These are phyloP conservation scores for Steinernema scapterisci DNA, from an alignment of 2,888 invertebrate species.

Conservation along the genomic window DNA sequence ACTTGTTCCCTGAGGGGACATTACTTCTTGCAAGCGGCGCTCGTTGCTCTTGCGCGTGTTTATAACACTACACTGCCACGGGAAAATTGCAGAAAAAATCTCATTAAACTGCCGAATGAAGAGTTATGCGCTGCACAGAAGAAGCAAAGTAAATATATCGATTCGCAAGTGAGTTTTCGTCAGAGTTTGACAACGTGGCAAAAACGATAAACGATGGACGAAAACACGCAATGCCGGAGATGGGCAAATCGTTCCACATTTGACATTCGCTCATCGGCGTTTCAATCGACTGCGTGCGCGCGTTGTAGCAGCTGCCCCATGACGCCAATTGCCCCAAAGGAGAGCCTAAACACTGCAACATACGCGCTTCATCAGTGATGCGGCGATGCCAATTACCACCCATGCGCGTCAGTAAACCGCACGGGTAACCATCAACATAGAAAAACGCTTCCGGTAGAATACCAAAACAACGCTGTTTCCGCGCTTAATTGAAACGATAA, in stretches of 20 bases:
- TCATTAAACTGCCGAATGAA: no score
- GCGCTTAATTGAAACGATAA: slow-evolving; percentile 6
- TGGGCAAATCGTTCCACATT: slow-evolving; percentile 9
- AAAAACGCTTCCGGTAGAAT: no score
- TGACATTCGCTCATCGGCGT: slow-evolving; percentile 9
- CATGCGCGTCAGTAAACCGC: no score
- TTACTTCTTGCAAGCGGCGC: slow-evolving; percentile 1
- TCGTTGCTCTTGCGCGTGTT: background rate
- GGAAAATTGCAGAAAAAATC: background rate
- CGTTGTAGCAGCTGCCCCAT: no score
- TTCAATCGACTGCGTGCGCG: background rate
- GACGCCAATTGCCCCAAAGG: no score
- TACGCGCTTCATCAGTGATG: no score
- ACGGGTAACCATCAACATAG: no score
- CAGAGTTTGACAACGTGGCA: slow-evolving; percentile 24
- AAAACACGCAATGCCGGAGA: slow-evolving; percentile 8
- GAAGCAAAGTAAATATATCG: slow-evolving; percentile 20
- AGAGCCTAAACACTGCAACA: no score
- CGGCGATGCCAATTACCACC: no score
- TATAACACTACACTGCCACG: background rate
- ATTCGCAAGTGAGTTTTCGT: background rate
- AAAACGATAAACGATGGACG: background rate
- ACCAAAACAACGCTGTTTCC: background rate
- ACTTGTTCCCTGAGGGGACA: slow-evolving; percentile 23
- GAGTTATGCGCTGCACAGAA: no score